Percentiles rank a stretch among this genome's conserved stretches.
Conservation (phyloP, 2,113 vertebrate species). For the Salvator merianae region DNA sequence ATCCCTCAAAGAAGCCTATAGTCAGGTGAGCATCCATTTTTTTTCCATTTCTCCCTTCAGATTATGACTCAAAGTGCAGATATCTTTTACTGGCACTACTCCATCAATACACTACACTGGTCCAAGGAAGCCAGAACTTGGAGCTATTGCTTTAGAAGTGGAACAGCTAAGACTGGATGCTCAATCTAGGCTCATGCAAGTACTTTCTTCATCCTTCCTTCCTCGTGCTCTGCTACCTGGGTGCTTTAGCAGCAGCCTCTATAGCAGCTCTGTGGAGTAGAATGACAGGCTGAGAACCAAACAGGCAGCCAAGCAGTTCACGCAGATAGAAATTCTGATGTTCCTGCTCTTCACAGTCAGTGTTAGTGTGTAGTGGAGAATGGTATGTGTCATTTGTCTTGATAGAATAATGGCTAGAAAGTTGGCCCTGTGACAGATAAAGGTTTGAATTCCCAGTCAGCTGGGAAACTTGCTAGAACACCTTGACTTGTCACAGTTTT, state of each 20-base stretch:
- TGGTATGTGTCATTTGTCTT: too few species aligned
- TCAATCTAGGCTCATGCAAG: background rate
- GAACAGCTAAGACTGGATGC: background rate
- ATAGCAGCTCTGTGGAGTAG: background rate
- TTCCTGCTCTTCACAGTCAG: background rate
- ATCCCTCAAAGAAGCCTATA: conserved; percentile 52
- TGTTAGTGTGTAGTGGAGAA: background rate
- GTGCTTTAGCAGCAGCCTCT: background rate
- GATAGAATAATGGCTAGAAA: too few species aligned
- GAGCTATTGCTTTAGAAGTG: background rate
- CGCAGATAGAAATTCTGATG: background rate
- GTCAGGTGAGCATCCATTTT: conserved; percentile 72
- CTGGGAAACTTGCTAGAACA: too few species aligned
- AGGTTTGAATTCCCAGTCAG: too few species aligned
- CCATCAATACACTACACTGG: too few species aligned
- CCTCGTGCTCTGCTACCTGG: background rate
- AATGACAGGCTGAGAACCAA: background rate
- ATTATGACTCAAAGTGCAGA: fast-evolving
- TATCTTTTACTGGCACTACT: background rate
- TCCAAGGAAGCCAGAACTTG: background rate
- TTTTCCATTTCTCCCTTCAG: background rate
- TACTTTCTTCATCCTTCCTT: background rate
- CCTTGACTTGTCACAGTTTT: too few species aligned
- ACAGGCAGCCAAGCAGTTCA: background rate
- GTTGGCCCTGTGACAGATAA: too few species aligned